phyloP scores from a whole-genome alignment of 1,140 invertebrate genomes.

The Ylistrum balloti region DNA sequence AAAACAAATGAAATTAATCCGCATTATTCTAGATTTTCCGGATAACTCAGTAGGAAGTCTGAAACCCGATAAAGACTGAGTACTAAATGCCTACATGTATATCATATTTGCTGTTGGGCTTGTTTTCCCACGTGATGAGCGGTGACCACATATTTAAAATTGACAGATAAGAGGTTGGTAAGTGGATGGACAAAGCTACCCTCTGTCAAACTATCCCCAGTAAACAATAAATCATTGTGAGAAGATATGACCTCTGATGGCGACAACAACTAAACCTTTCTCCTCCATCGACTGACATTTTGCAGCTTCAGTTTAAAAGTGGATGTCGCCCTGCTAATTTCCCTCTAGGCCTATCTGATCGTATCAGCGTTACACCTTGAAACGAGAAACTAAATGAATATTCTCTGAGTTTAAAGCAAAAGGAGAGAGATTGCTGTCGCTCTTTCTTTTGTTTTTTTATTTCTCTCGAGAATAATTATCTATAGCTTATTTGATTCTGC shows the following conservation, averaged over 20 bases:
- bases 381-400: conserved; percentile 18
- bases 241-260: not conserved
- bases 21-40: too few species aligned
- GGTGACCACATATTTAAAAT: conserved; percentile 10
- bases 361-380: not conserved
- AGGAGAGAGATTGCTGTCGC: not conserved
- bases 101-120: too few species aligned
- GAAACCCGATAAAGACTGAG: too few species aligned
- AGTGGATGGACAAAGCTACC: not conserved
- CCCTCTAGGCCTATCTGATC: not conserved
- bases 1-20: too few species aligned
- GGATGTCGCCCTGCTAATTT: not conserved
- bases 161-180: not conserved
- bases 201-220: not conserved
- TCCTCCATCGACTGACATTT: not conserved
- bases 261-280: not conserved
- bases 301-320: conserved; percentile 19
- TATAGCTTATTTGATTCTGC: conserved; percentile 35
- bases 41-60: too few species aligned
- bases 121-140: not conserved
- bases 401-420: conserved; percentile 34
- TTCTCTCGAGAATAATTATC: not conserved
- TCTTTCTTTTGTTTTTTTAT: not conserved
- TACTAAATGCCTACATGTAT: too few species aligned
- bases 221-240: not conserved